These are phyloP conservation scores for Synodontis membranacea DNA, from an alignment of 2,113 vertebrate genomes.

Conservation along the genomic window DNA sequence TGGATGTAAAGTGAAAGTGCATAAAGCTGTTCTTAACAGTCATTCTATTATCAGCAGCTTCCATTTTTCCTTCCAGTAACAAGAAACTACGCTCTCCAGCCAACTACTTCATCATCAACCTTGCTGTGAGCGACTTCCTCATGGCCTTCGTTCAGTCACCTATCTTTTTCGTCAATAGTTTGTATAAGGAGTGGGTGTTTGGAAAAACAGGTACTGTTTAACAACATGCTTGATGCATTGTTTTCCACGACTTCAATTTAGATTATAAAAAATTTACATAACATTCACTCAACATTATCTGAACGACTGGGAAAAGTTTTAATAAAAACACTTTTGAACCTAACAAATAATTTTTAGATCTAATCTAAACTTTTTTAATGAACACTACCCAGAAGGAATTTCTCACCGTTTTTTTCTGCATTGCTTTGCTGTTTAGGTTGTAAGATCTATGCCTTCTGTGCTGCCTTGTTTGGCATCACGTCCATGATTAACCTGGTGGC, in stretches of 20 bases:
- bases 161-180: constrained; percentile 80
- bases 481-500: constrained; percentile 86
- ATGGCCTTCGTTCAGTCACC: constrained; percentile 84
- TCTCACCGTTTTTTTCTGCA: not conserved
- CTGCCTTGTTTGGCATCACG: constrained; percentile 83
- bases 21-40: not conserved
- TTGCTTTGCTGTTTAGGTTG: constrained; percentile 71
- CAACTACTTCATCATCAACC: constrained; percentile 82
- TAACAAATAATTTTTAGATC: not conserved
- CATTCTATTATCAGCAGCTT: not conserved
- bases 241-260: too few relatives aligned
- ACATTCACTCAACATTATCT: too few relatives aligned
- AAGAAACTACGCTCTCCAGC: constrained; percentile 78
- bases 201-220: constrained; percentile 75
- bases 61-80: constrained; percentile 67
- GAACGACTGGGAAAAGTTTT: too few relatives aligned
- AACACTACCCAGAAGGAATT: not conserved
- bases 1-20: not conserved
- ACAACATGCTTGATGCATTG: not conserved
- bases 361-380: not conserved
- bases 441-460: constrained; percentile 85
- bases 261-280: too few relatives aligned
- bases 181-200: constrained; percentile 83
- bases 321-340: not conserved
- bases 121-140: constrained; percentile 81